Evolutionary conservation across 1,140 invertebrate species (phyloP), one percentile per base, ranked within the genome.

Genomic region (Euwallacea fornicatus): DNA sequence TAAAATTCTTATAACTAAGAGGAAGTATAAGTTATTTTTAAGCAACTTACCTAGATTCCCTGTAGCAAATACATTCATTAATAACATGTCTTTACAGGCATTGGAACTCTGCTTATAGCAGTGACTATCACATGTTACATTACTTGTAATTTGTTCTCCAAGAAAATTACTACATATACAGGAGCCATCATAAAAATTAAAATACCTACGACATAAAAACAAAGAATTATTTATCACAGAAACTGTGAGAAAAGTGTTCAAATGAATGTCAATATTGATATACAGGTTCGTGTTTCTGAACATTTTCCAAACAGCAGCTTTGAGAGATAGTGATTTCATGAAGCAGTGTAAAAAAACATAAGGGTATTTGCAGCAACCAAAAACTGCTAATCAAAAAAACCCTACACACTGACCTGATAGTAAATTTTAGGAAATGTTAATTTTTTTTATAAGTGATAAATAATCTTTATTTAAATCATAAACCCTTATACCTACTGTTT

Each of bases 121-220:
- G 67, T 76, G 75, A 21, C 59, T 50, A 9, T 63, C 33, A 71
- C 79, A 80, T 15, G 61, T 46, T 33, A 13, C 60, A 73, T 72
- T 75, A 15, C 11, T 60, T 60, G 73, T 73, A 56, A 78, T 66
- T 73, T 76, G 69, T 61, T 78, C 76, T 11, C 77, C 78, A 55
- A 78, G 56, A 66, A 74, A 76, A 72, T 79, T 79, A 54, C 67
- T 66, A 74, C 80, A 81, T 13, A 56, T 43, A 70, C 80, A 81
- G 44, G 50, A 42, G n/a, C 62, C 73, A 56, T 63, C 59, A 43
- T 66, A 69, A 69, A 72, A 66, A 62, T 59, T 64, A 33, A 54
- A 54, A 53, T 72, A 74, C 47, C 73, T 74, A 58, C 6, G 69
- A 68, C 8, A 59, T 46, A 55, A 54, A 64, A 9, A 33, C 7